phyloP scores from a whole-genome alignment of 2,888 invertebrate species.

The Onthophagus sagittarius region DNA sequence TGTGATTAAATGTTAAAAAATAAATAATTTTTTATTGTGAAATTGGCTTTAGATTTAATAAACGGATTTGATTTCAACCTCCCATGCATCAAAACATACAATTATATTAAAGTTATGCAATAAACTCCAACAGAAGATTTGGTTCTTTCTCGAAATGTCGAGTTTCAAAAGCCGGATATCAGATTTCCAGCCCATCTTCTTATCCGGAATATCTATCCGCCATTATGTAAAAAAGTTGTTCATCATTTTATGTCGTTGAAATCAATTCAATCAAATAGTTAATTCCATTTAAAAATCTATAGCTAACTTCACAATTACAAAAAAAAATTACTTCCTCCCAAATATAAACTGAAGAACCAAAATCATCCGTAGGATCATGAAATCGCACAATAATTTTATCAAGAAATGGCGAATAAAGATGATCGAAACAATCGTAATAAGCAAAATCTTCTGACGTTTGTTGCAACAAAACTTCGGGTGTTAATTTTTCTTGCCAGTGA shows the following conservation, averaged over 20 bases:
- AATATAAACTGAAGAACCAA: constrained; percentile 13
- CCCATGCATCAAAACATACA: no score
- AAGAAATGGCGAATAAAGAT: constrained; percentile 18
- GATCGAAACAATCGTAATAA: constrained; percentile 16
- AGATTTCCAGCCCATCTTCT: no score
- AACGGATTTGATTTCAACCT: no score
- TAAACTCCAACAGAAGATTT: no score
- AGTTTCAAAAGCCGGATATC: no score
- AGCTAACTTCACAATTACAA: not conserved
- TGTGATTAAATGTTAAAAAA: not conserved
- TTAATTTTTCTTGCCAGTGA: constrained; percentile 20
- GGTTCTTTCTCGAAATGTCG: no score
- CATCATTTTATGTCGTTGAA: no score
- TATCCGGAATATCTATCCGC: no score
- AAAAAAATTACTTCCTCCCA: constrained; percentile 14
- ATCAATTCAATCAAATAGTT: not conserved
- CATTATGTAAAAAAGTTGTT: no score
- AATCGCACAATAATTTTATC: constrained; percentile 17
- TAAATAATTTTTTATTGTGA: not conserved
- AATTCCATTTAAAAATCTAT: not conserved
- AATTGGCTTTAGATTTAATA: no score
- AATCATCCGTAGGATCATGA: constrained; percentile 19
- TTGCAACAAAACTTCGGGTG: constrained; percentile 15
- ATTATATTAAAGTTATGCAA: no score
- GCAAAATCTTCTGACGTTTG: constrained; percentile 1